These are phyloP conservation scores for Priapulus caudatus DNA, from an alignment of 2,888 invertebrate genomes.

Conservation along the genomic window DNA sequence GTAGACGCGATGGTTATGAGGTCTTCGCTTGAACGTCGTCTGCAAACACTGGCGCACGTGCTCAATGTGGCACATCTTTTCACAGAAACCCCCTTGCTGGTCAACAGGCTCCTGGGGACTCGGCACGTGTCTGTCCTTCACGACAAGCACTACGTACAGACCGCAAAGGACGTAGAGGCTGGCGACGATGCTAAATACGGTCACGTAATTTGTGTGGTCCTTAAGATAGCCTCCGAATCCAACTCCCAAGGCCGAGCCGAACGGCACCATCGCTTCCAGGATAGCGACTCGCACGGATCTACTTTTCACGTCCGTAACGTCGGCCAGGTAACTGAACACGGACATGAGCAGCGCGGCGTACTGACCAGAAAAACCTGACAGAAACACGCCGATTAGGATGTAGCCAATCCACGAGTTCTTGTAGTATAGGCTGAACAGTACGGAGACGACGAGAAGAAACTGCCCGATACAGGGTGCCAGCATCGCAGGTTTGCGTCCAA, in stretches of 20 bases:
- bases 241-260: conserved; percentile 69
- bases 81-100: not conserved
- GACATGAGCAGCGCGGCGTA: conserved; percentile 39
- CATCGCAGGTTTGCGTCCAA: conserved; percentile 40
- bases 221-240: conserved; percentile 67
- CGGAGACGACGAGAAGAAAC: conserved; percentile 25
- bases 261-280: conserved; percentile 64
- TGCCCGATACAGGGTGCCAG: conserved; percentile 39
- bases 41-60: not conserved
- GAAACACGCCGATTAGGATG: conserved; percentile 35
- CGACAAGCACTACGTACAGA: not conserved
- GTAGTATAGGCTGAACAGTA: conserved; percentile 22
- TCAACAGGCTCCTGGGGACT: not conserved
- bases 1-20: not conserved
- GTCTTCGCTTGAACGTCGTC: not conserved
- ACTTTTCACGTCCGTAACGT: conserved; percentile 54
- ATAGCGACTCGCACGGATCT: conserved; percentile 68
- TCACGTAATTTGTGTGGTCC: conserved; percentile 24
- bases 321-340: conserved; percentile 63
- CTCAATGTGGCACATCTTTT: not conserved
- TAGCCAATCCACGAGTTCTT: conserved; percentile 25
- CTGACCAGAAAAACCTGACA: conserved; percentile 40
- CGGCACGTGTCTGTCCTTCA: not conserved
- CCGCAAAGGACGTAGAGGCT: not conserved
- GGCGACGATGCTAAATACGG: not conserved